Percentiles rank a stretch among this genome's conserved stretches.
These are phyloP conservation scores for Phasianus colchicus DNA, from an alignment of 2,113 vertebrate genomes.

Conservation along the genomic window DNA sequence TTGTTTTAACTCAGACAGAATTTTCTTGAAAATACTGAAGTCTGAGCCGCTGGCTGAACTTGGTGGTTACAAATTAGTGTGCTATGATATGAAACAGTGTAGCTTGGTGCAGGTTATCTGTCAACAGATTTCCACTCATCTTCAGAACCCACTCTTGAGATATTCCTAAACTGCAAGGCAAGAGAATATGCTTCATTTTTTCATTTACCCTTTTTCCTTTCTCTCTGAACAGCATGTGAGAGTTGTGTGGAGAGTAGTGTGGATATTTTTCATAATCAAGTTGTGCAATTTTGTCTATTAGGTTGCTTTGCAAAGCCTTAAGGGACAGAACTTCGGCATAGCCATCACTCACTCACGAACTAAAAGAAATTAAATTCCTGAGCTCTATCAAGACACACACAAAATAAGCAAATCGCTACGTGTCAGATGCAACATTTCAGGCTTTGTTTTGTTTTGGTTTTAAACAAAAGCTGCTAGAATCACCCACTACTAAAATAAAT, in stretches of 20 bases:
- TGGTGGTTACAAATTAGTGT: accelerated
- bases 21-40: not conserved
- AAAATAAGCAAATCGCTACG: not conserved
- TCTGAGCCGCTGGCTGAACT: not conserved
- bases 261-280: not conserved
- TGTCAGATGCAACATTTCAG: not conserved
- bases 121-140: not conserved
- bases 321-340: not conserved
- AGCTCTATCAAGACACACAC: not conserved
- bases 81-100: not conserved
- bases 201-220: not conserved
- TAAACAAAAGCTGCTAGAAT: not conserved
- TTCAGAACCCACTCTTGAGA: not conserved
- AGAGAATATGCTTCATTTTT: not conserved
- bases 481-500: not conserved
- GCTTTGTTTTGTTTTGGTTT: not conserved
- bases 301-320: not conserved
- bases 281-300: not conserved
- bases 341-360: not conserved
- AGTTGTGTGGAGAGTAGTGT: accelerated
- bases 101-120: not conserved
- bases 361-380: not conserved
- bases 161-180: not conserved
- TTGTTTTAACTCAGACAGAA: not conserved
- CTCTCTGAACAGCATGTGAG: not conserved